A percentile compares a stretch with the other conserved stretches of the same genome.
Conservation (phyloP, 2,113 vertebrate species). For the Mormoops blainvillei region DNA sequence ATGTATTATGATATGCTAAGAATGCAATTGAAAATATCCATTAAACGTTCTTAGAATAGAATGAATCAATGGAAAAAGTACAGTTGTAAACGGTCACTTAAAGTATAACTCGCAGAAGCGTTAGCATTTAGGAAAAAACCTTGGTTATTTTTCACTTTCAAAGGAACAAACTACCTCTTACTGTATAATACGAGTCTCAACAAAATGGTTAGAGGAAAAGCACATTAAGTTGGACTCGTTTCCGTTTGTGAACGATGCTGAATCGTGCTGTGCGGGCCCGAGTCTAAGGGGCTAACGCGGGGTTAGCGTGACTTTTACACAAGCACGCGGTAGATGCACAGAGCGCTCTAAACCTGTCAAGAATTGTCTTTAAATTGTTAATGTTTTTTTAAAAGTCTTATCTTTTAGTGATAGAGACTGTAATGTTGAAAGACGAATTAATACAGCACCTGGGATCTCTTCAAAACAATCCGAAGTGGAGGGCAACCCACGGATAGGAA, state of each 20-base stretch:
- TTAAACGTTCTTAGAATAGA: not conserved
- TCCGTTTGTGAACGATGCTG: not conserved
- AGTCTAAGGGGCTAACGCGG: no score
- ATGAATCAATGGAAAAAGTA: not conserved
- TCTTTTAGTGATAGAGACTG: not conserved
- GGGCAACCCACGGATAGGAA: not conserved
- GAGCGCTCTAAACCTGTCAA: not conserved
- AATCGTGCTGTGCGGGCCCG: no score
- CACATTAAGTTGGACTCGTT: not conserved
- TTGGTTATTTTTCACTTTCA: not conserved
- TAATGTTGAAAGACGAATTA: not conserved
- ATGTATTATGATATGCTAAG: not conserved
- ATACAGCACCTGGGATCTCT: not conserved
- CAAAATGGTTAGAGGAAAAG: not conserved
- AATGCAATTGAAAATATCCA: not conserved
- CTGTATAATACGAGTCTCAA: not conserved
- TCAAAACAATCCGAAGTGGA: not conserved
- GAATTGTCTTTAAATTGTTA: not conserved
- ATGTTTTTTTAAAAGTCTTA: not conserved
- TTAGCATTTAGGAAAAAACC: not conserved
- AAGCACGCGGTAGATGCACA: not conserved
- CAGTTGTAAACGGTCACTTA: not conserved
- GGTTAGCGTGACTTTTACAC: not conserved
- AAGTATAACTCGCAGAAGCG: not conserved
- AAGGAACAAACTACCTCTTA: not conserved